Evolutionary conservation across 1,140 invertebrate genomes (phyloP).

Genomic region (Helicoverpa armigera): DNA sequence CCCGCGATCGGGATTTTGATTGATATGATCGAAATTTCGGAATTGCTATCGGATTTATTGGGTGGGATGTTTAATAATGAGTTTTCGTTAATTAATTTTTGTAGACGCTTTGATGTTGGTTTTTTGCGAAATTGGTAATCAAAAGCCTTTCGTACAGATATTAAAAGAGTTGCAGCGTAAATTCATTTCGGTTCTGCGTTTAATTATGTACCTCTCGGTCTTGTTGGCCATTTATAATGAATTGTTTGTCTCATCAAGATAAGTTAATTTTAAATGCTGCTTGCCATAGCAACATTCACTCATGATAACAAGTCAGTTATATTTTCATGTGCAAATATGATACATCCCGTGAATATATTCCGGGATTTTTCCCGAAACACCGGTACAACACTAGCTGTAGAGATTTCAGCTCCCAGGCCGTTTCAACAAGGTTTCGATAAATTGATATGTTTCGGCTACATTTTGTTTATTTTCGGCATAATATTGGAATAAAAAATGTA

Average conservation of each 20-base stretch:
- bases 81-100: slow-evolving; percentile 20
- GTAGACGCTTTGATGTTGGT: background rate
- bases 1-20: background rate
- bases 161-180: background rate
- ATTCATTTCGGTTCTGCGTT: background rate
- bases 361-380: background rate
- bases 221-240: background rate
- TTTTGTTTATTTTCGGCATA: slow-evolving; percentile 23
- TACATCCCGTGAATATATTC: background rate
- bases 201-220: background rate
- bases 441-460: slow-evolving; percentile 28
- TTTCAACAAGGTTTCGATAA: slow-evolving; percentile 32
- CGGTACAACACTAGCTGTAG: slow-evolving; percentile 10
- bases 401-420: slow-evolving; percentile 17
- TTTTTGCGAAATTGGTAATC: background rate
- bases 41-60: background rate
- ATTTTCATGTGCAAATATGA: background rate
- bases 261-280: too few species aligned
- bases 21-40: slow-evolving; percentile 9
- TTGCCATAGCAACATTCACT: too few species aligned
- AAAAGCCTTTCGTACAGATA: background rate
- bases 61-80: background rate
- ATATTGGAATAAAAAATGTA: background rate
- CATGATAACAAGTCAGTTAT: too few species aligned
- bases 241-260: too few species aligned